Evolutionary conservation across 2,888 invertebrate genomes (phyloP).

Genomic region (Hartigia nigra): DNA sequence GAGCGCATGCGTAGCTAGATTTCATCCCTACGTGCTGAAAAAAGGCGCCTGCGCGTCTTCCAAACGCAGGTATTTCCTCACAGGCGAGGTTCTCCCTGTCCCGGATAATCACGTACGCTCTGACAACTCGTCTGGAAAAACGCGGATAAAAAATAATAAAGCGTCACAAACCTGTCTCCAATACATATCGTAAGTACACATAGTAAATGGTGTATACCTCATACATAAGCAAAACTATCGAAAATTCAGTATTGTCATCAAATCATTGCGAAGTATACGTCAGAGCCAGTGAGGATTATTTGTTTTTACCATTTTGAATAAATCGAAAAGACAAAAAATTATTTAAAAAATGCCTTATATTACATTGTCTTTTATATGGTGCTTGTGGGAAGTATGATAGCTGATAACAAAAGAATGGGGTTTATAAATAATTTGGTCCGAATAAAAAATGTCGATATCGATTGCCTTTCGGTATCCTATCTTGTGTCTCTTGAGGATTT

Average conservation of each 20-base stretch:
- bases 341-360: not conserved
- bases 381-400: not conserved
- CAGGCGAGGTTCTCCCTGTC: constrained; percentile 51
- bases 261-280: not conserved
- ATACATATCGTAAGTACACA: constrained; percentile 44
- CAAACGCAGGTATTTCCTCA: constrained; percentile 41
- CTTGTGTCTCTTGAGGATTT: not conserved
- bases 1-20: constrained; percentile 34
- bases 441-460: not conserved
- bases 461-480: not conserved
- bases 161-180: constrained; percentile 24
- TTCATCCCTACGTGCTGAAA: constrained; percentile 10
- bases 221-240: not conserved
- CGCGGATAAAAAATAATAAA: constrained; percentile 13
- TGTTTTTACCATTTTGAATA: not conserved
- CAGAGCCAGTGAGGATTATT: not conserved
- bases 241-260: not conserved
- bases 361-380: not conserved
- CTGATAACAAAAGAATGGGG: not conserved
- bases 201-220: not conserved
- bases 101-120: constrained; percentile 43
- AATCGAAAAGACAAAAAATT: not conserved
- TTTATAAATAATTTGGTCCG: not conserved
- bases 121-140: constrained; percentile 35
- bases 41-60: constrained; percentile 52